phyloP scores from a whole-genome alignment of 37 sponge, comb jelly and placozoan species.

The Halichondria panicea region DNA sequence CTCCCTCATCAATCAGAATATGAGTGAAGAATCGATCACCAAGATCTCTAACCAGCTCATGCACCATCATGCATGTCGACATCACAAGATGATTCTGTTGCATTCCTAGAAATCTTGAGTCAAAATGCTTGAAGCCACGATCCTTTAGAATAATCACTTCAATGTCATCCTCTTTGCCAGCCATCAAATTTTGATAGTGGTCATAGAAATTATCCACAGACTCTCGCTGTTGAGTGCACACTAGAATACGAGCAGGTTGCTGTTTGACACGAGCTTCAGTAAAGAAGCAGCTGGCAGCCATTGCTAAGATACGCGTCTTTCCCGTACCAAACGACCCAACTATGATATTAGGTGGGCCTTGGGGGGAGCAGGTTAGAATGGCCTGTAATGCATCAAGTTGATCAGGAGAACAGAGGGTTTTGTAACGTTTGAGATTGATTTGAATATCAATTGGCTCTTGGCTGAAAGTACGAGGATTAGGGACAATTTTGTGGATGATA shows the following conservation, averaged over 20 bases:
- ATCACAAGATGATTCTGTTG: too few species aligned
- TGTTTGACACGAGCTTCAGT: neutral
- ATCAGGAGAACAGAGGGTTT: conserved; percentile 1
- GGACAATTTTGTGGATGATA: conserved; percentile 14
- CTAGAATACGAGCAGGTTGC: conserved; percentile 17
- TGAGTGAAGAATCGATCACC: conserved; percentile 58
- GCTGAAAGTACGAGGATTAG: neutral
- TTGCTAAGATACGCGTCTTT: conserved; percentile 49
- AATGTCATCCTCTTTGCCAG: neutral
- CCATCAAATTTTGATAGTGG: neutral
- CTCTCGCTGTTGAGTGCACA: conserved; percentile 34
- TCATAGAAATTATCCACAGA: conserved; percentile 59
- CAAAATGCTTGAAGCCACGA: too few species aligned
- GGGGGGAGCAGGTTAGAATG: conserved; percentile 1
- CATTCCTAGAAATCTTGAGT: too few species aligned
- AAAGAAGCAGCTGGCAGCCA: conserved; percentile 25
- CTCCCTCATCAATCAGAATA: conserved; percentile 67
- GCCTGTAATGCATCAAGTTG: conserved; percentile 15
- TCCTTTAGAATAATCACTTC: too few species aligned
- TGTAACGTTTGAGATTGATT: neutral
- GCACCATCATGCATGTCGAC: conserved; percentile 28
- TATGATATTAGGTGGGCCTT: conserved; percentile 43
- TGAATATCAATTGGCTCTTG: too few species aligned
- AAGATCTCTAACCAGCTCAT: neutral
- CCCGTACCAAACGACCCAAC: conserved; percentile 69